These are phyloP conservation scores for Oreochromis aureus DNA, from an alignment of 2,113 vertebrate species.

Conservation along the genomic window DNA sequence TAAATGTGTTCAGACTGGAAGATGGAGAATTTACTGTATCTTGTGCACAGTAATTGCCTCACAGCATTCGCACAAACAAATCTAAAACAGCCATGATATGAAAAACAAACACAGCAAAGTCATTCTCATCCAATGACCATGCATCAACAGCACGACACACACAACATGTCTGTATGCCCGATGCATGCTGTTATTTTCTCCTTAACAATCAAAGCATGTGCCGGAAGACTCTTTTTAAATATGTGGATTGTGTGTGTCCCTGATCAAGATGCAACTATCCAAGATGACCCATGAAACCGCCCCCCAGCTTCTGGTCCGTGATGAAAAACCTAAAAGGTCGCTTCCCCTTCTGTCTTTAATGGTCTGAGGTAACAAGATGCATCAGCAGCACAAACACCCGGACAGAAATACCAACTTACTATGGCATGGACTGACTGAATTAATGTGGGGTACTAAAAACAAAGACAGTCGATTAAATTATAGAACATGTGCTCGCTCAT, in stretches of 20 bases:
- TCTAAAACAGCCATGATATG: slow-evolving; percentile 29
- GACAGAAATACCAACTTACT: slow-evolving; percentile 73
- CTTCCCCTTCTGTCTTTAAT: slow-evolving; percentile 33
- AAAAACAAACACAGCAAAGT: slow-evolving; percentile 57
- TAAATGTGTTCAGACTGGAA: slow-evolving; percentile 30
- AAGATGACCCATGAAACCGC: slow-evolving; percentile 30
- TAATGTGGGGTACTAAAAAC: slow-evolving; percentile 73
- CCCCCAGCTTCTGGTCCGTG: slow-evolving; percentile 9
- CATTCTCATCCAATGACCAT: slow-evolving; percentile 66
- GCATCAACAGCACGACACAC: slow-evolving; percentile 57
- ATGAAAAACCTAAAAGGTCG: background rate
- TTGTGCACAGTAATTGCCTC: slow-evolving; percentile 60
- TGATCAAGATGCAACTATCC: slow-evolving; percentile 60
- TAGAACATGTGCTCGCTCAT: slow-evolving; percentile 54
- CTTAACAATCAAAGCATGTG: slow-evolving; percentile 10
- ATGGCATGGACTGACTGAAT: slow-evolving; percentile 75
- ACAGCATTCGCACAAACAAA: slow-evolving; percentile 52
- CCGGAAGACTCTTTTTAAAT: background rate
- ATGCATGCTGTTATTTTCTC: slow-evolving; percentile 59
- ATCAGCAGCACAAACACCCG: slow-evolving; percentile 70
- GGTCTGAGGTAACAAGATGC: slow-evolving; percentile 67
- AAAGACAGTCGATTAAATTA: slow-evolving; percentile 70
- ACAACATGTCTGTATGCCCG: slow-evolving; percentile 56
- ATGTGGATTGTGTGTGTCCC: background rate
- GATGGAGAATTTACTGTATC: slow-evolving; percentile 64